phyloP scores from a whole-genome alignment of 2,797 vertebrate genomes.

The Lophotriccus pileatus region DNA sequence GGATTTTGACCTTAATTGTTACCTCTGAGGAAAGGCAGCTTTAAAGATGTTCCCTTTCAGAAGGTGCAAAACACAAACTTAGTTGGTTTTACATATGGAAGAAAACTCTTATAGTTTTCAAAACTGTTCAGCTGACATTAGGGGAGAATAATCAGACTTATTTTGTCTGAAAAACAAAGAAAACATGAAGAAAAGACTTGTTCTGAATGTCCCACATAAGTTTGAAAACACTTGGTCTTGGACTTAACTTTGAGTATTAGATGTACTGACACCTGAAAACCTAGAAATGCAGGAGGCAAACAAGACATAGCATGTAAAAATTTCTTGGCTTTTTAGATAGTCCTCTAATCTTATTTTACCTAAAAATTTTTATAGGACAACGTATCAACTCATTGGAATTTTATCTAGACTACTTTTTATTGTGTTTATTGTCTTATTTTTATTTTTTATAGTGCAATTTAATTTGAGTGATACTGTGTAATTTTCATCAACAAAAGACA shows the following conservation, averaged over 20 bases:
- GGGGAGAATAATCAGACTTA: background rate
- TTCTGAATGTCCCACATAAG: background rate
- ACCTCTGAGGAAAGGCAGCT: background rate
- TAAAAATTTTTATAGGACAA: background rate
- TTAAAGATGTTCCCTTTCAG: background rate
- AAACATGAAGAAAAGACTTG: background rate
- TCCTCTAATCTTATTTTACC: background rate
- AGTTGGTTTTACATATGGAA: background rate
- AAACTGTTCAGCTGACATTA: background rate
- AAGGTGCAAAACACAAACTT: background rate
- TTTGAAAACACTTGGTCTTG: background rate
- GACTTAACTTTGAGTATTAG: background rate
- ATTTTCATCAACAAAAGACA: conserved; percentile 58
- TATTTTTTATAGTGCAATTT: background rate
- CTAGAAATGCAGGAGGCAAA: background rate
- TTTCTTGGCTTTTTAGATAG: background rate
- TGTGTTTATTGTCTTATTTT: background rate
- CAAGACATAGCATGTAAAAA: background rate
- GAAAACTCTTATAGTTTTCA: background rate
- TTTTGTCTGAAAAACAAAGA: background rate
- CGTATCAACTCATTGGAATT: background rate
- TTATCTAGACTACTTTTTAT: conserved; percentile 7
- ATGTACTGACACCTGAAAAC: background rate
- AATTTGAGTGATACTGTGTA: conserved; percentile 13
- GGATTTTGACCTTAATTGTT: background rate